Percentiles rank a stretch among this genome's conserved stretches.
These are phyloP conservation scores for Enteromius anoplus DNA, from an alignment of 2,797 vertebrate species.

Conservation along the genomic window DNA sequence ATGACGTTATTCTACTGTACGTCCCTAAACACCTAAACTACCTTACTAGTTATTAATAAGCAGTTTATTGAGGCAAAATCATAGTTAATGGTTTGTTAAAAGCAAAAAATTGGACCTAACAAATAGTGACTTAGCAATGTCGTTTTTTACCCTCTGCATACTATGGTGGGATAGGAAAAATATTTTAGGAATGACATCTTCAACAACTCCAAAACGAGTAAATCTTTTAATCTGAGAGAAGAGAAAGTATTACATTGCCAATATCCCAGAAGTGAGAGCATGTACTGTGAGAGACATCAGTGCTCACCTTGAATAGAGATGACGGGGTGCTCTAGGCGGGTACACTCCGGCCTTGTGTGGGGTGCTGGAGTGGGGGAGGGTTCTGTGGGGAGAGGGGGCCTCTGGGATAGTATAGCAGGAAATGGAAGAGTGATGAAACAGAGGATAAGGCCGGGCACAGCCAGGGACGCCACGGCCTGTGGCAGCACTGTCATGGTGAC, in stretches of 20 bases:
- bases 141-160: neutral
- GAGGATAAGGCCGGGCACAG: slow-evolving; percentile 81
- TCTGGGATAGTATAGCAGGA: slow-evolving; percentile 67
- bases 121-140: too few species aligned
- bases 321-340: slow-evolving; percentile 88
- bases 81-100: too few species aligned
- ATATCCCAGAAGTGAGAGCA: neutral
- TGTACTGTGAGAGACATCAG: neutral
- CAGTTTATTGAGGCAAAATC: too few species aligned
- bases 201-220: neutral
- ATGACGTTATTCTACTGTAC: too few species aligned
- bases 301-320: slow-evolving; percentile 92
- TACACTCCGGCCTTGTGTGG: slow-evolving; percentile 75
- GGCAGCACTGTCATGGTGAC: slow-evolving; percentile 87
- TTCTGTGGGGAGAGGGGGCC: slow-evolving; percentile 51
- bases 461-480: slow-evolving; percentile 79
- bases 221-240: neutral
- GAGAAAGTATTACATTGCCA: neutral
- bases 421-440: slow-evolving; percentile 79
- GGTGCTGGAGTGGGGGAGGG: slow-evolving; percentile 61
- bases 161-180: neutral
- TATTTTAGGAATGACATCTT: neutral
- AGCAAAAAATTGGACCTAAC: too few species aligned
- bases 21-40: too few species aligned
- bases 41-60: too few species aligned